Percentiles rank a stretch among this genome's conserved stretches.
These are phyloP conservation scores for Trypoxylon attenuatum DNA, from an alignment of 2,888 invertebrate genomes.

Conservation along the genomic window DNA sequence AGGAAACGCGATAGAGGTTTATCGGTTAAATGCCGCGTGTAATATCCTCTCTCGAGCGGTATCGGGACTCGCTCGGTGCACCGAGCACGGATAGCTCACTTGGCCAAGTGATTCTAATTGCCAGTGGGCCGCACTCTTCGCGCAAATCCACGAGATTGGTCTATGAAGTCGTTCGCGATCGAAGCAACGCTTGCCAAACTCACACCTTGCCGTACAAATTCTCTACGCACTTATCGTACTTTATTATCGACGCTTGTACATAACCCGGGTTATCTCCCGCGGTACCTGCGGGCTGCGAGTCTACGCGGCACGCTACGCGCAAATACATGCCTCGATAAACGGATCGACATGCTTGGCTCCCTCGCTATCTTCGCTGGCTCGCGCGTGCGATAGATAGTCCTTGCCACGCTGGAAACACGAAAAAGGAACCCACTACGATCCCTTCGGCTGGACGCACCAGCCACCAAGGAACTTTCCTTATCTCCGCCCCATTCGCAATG, in stretches of 20 bases:
- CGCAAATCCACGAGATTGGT: slow-evolving; percentile 13
- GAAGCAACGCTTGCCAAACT: slow-evolving; percentile 36
- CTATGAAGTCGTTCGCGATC: slow-evolving; percentile 47
- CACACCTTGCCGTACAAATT: slow-evolving; percentile 15
- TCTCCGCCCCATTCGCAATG: slow-evolving; percentile 23
- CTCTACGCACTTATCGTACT: slow-evolving; percentile 40
- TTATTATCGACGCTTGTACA: slow-evolving; percentile 49
- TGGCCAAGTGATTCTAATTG: slow-evolving; percentile 33
- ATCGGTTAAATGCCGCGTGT: slow-evolving; percentile 11
- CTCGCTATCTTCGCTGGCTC: slow-evolving; percentile 36
- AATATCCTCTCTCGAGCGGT: slow-evolving; percentile 22
- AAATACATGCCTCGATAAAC: slow-evolving; percentile 51
- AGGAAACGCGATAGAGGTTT: slow-evolving; percentile 14
- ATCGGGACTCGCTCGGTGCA: neutral
- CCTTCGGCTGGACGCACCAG: slow-evolving; percentile 15
- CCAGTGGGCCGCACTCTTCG: slow-evolving; percentile 17
- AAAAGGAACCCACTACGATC: slow-evolving; percentile 18
- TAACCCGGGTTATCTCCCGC: slow-evolving; percentile 43
- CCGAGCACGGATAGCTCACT: neutral
- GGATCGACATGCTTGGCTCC: slow-evolving; percentile 38
- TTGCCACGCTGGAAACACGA: neutral
- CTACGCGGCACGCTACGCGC: slow-evolving; percentile 39
- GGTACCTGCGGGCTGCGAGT: slow-evolving; percentile 34
- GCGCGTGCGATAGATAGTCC: slow-evolving; percentile 4
- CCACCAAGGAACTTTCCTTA: slow-evolving; percentile 20